Conservation (phyloP, 2,888 invertebrate genomes). For the Prostheceraeus crozeri region DNA sequence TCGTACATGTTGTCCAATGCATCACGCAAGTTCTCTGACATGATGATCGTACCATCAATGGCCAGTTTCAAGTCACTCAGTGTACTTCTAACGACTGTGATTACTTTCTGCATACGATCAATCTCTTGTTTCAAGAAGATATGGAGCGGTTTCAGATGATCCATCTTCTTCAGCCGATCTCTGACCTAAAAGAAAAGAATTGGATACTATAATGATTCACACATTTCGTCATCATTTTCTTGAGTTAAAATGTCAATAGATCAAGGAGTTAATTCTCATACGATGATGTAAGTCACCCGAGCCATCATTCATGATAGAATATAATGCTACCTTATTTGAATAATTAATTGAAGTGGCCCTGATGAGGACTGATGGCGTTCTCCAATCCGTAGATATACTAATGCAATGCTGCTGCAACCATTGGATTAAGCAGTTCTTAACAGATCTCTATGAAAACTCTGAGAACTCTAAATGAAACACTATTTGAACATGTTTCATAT, state of each 20-base stretch:
- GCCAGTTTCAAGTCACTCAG: slow-evolving; percentile 81
- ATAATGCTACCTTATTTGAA: too few species aligned
- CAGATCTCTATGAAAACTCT: too few species aligned
- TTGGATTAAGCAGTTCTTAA: too few species aligned
- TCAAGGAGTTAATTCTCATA: too few species aligned
- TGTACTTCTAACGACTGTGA: slow-evolving; percentile 69
- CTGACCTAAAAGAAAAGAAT: slow-evolving; percentile 58
- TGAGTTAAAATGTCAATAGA: not conserved
- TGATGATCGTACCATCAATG: slow-evolving; percentile 91
- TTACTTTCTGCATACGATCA: slow-evolving; percentile 76
- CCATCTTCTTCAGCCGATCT: slow-evolving; percentile 81
- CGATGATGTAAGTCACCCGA: too few species aligned
- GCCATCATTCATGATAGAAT: too few species aligned
- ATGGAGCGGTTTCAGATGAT: slow-evolving; percentile 84
- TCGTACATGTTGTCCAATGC: slow-evolving; percentile 93
- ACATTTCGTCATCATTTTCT: not conserved
- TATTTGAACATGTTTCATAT: too few species aligned
- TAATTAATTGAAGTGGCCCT: too few species aligned
- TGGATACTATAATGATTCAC: not conserved
- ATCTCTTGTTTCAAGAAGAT: slow-evolving; percentile 74
- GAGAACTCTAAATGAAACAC: too few species aligned
- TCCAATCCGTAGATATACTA: too few species aligned
- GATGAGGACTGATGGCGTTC: too few species aligned
- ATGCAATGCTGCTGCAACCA: too few species aligned
- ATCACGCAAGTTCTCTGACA: slow-evolving; percentile 79